Base-by-base conservation (phyloP, 1,140 invertebrate genomes). In the Sesamia nonagrioides region DNA sequence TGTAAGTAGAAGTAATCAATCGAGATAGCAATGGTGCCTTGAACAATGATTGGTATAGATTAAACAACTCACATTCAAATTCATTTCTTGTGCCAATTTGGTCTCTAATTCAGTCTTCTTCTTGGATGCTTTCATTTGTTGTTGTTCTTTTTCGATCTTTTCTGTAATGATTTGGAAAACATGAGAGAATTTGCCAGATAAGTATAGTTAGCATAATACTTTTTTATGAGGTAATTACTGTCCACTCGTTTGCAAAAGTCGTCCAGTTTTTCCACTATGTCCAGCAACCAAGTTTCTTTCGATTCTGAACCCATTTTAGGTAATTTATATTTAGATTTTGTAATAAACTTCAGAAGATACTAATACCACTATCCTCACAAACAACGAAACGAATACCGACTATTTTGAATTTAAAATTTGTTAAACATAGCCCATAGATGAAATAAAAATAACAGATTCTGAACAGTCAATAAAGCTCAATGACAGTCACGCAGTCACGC, bases 61-160 rank as follows among this genome's bases (percentile, higher is more conserved):
- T 27, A 27, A 27, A 27, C 45, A 87, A 72, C 86, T 86, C 78
- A 94, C 92, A 60, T 93, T 89, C 66, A 90, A 60, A 72, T 88
- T 89, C 7, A 87, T 74, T 83, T 92, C 90, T 66, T 88, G 85
- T 1, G 85, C 82, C 5, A 92, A 35, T 86, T 92, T 91, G 3
- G 71, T 77, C 71, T 91, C 89, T 15, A 91, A 68, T 83, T 91
- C 89, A 17, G 84, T 88, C 37, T 90, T 89, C 77, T 91, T 92
- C 72, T 89, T 91, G 27, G 84, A 86, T 1, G 84, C 88, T 74
- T 89, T 89, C 11, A 91, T 56, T 40, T 87, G 77, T 74, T 89
- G 84, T 66, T 90, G 85, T 52, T 91, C 77, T 63, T 87, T 89
- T 4, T 86, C 83, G 6, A 92, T 86, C 78, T 88, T 88, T 15